Evolutionary conservation across 2,113 vertebrate genomes (phyloP), one percentile per base, ranked within the genome.

Genomic region (Camelus bactrianus): DNA sequence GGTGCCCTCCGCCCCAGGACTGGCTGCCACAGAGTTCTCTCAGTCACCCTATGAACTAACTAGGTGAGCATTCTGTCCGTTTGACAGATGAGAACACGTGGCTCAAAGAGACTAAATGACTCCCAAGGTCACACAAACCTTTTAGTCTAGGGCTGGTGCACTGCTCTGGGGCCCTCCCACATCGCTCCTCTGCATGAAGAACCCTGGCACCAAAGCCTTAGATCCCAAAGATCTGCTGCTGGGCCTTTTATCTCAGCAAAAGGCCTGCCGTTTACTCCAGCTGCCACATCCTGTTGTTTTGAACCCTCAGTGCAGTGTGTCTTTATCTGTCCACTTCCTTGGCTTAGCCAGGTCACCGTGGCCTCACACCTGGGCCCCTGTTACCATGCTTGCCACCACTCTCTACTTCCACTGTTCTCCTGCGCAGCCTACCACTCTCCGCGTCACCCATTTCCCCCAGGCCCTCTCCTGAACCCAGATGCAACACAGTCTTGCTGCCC

Each of bases 51-150:
- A 42, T 8, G 24, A 88, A 70, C 82, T 35, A 70, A 70, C 82
- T 35, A 70, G 11, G 80, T 24, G 38, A 52, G 48, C 19, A 50
- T 73, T 58, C 93, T 83, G 58, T 15, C 32, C 77, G 72, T 42
- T 35, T 89, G 73, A 89, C 72, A 72, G 65, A 83, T 30, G 35
- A 95, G 87, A 92, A 81, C 50, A 82, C 50, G 75, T 76, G 54
- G 54, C 67, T 97, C 67, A n/a, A 46, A 60, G 28, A 93, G 28
- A 75, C 52, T 54, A 87, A 81, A 70, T 56, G 76, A 67, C 24
- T 60, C 17, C 83, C 52, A 70, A 58, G 20, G 12, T 54, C 83
- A 83, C 60, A 75, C 24, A 80, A 77, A 69, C 28, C 62, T 90
- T 48, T 65, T 24, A 76, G 50, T 73, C 75, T 26, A 32, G 65